These are phyloP conservation scores for Scaptomyza polygonia DNA, from an alignment of 2,888 invertebrate genomes.

Conservation along the genomic window DNA sequence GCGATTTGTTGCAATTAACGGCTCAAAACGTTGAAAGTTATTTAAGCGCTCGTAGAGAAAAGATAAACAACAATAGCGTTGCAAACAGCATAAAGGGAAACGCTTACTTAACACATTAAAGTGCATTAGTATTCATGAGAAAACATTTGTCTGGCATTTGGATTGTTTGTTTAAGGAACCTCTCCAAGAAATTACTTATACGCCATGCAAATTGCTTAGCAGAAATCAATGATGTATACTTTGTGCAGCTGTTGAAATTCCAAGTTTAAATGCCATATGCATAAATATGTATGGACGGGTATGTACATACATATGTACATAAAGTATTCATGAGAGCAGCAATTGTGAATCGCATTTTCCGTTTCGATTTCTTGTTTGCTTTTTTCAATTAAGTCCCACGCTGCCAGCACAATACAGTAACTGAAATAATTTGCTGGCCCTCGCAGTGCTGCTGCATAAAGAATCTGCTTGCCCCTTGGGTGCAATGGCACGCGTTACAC, in stretches of 20 bases:
- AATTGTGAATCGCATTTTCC: slow-evolving; percentile 14
- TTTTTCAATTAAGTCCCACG: slow-evolving; percentile 65
- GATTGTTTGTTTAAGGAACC: neutral
- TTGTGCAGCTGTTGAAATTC: neutral
- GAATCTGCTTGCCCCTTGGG: slow-evolving; percentile 17
- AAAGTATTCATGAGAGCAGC: slow-evolving; percentile 1
- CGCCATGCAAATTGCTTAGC: slow-evolving; percentile 1
- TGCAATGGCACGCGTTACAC: slow-evolving; percentile 25
- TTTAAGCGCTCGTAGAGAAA: slow-evolving; percentile 31
- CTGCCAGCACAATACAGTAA: slow-evolving; percentile 45
- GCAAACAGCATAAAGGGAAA: neutral
- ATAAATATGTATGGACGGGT: neutral
- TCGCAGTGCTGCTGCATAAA: neutral
- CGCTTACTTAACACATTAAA: neutral
- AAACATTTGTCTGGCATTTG: neutral
- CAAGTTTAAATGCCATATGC: slow-evolving; percentile 9
- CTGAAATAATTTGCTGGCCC: slow-evolving; percentile 33
- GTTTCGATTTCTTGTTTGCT: slow-evolving; percentile 39
- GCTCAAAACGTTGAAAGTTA: slow-evolving; percentile 49
- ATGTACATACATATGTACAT: neutral
- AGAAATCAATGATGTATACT: slow-evolving; percentile 13
- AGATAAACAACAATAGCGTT: neutral
- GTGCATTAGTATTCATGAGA: slow-evolving; percentile 4
- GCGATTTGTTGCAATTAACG: slow-evolving; percentile 77
- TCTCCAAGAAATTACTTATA: neutral